Evolutionary conservation across 1,140 invertebrate species (phyloP), one percentile per base, ranked within the genome.

Genomic region (Drosophila kurseongensis): DNA sequence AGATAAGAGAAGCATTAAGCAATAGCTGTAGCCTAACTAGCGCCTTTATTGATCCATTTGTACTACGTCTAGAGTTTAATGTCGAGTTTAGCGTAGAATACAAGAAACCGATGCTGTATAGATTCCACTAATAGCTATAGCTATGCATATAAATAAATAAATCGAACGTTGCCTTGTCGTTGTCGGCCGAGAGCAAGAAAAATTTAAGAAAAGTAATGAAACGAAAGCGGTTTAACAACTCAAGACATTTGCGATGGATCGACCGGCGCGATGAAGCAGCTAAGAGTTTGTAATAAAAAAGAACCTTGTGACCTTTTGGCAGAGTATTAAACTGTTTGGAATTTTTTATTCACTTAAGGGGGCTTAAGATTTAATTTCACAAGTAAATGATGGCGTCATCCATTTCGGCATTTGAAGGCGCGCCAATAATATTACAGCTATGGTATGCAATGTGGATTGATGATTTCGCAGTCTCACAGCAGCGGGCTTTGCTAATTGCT

Each of bases 121-220:
- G 71, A 84, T 79, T 82, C 61, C 74, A 73, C 32, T 61, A 82
- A 74, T 79, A 69, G 66, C 54, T 75, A 55, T 59, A 81, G 78
- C 74, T 66, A 72, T 36, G 57, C 44, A 61, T 58, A 66, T 61
- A 6, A 51, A 72, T 65, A 65, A 69, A 68, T 68, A 68, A 68
- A 67, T 42, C n/a, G 12, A 55, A 61, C 35, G 45, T 48, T 48
- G 45, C 45, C 23, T 2, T 10, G 18, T 47, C 18, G 44, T 12
- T 13, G 45, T 48, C 45, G 23, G 23, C 45, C 9, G 16, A 36
- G 42, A 16, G 32, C 57, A 14, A 4, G 13, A 48, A 29, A 55
- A 40, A 40, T 13, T 13, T 14, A 29, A 9, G 5, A 12, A 29
- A 45, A 47, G 13, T 18, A 23, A 47, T 18, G 18, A 47, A 8